These are phyloP conservation scores for Heliconius charithonia DNA, from an alignment of 2,888 invertebrate genomes.

Conservation along the genomic window DNA sequence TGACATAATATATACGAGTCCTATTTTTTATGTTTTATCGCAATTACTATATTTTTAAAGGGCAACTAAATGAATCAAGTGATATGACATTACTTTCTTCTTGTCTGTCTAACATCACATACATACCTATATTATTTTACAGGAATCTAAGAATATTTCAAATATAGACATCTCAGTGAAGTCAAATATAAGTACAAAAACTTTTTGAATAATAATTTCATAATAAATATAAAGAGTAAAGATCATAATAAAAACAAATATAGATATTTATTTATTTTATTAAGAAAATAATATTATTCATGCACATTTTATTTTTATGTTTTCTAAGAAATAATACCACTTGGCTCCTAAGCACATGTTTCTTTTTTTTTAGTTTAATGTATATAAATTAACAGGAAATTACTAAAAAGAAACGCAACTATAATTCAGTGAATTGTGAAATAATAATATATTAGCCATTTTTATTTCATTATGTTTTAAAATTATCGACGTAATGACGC, in stretches of 20 bases:
- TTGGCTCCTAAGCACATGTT: background rate
- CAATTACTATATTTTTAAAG: background rate
- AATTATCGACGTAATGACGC: too few species aligned
- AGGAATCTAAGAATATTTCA: too few species aligned
- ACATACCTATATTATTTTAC: too few species aligned
- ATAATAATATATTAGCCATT: background rate
- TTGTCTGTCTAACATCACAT: too few species aligned
- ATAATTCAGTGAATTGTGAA: background rate
- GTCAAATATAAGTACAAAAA: too few species aligned
- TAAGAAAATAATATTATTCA: background rate
- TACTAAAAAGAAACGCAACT: too few species aligned
- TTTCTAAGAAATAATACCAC: background rate
- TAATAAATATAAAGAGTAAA: too few species aligned
- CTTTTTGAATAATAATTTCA: too few species aligned
- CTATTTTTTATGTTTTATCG: background rate
- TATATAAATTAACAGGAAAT: background rate
- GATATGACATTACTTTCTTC: too few species aligned
- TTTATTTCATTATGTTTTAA: background rate
- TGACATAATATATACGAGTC: too few species aligned
- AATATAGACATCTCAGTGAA: too few species aligned
- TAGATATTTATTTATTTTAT: background rate
- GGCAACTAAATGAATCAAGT: background rate
- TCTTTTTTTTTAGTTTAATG: background rate
- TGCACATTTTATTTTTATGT: background rate
- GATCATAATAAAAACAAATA: too few species aligned